Evolutionary conservation across 2,888 invertebrate species (phyloP).

Genomic region (Oscheius sp.): DNA sequence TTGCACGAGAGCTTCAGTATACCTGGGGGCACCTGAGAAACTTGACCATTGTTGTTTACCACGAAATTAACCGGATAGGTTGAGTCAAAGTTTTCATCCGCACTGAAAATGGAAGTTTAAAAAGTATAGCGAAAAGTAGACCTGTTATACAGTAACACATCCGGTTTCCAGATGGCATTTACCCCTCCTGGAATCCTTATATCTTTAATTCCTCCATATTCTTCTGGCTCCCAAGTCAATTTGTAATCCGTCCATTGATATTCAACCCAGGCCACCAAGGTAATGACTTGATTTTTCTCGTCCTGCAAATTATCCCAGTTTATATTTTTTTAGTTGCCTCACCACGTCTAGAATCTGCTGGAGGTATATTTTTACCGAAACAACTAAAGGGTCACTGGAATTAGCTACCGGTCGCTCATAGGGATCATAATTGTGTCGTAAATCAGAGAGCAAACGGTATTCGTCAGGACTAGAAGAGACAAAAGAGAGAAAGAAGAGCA

Average conservation of each 20-base stretch:
- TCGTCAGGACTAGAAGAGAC: constrained; percentile 45
- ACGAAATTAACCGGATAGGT: constrained; percentile 72
- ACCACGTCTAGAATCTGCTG: constrained; percentile 63
- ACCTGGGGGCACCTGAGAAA: constrained; percentile 90
- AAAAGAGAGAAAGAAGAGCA: constrained; percentile 1
- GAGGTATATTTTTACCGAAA: constrained; percentile 58
- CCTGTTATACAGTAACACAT: constrained; percentile 60
- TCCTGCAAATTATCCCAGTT: too few relatives aligned
- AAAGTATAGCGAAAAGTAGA: neutral
- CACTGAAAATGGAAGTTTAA: constrained; percentile 31
- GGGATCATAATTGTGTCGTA: constrained; percentile 59
- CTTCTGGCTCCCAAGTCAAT: constrained; percentile 58
- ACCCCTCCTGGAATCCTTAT: constrained; percentile 57
- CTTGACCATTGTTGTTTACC: constrained; percentile 90
- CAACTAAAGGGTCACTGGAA: constrained; percentile 55
- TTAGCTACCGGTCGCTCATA: constrained; percentile 61
- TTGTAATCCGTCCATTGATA: constrained; percentile 65
- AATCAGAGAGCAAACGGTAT: constrained; percentile 53
- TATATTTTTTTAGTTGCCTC: constrained; percentile 2
- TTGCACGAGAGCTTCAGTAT: constrained; percentile 80
- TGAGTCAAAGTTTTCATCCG: constrained; percentile 62
- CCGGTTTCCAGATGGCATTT: constrained; percentile 60
- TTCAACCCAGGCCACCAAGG: constrained; percentile 61
- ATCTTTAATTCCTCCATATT: constrained; percentile 60
- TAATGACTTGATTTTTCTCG: constrained; percentile 63